Base-by-base conservation (phyloP, 2,113 vertebrate genomes). In the Nesogale talazaci region DNA sequence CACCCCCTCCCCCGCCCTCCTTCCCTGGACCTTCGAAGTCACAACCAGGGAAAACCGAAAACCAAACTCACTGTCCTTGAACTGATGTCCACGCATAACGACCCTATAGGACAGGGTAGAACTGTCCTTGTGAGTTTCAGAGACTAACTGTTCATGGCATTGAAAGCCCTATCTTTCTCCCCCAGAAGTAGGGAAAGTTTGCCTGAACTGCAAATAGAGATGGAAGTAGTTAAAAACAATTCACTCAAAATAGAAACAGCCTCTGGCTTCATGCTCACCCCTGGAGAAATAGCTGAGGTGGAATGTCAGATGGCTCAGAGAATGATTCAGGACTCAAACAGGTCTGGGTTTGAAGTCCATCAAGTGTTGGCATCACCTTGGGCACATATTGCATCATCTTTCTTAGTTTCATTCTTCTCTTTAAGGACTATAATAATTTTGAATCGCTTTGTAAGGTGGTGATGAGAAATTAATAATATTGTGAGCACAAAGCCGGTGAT, bases 321-420 rank as follows among this genome's bases (percentile, higher is more conserved):
- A 86, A 23, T 19, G 63, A 65, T 29, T 76, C 69, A 19, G 11
- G 22, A 88, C n/a, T 65, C 25, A 69, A 83, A 88, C 38, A 1
- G 40, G n/a, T 6, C 2, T 42, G 70, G 23, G 4, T 72, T 67
- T 52, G 8, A 56, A 83, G 77, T 16, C n/a, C 9, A 70, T 63
- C 56, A 59, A 86, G 87, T 76, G 20, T 40, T 42, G 56, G n/a
- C 22, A 31, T 83, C 67, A 83, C 3, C 9, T 63, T 20, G 46
- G 56, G 16, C 27, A 57, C 4, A 1, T 29, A 63, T 79, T 86
- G 23, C 16, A 84, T 87, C 34, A 6, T 65, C 19, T 81, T 36
- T 61, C 56, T 40, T 56, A 86, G n/a, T 14, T 85, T 92, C 42
- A 3, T 63, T 89, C 93, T 89, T 78, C 80, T 86, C 42, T 86